phyloP scores from a whole-genome alignment of 2,888 invertebrate genomes.

The Teleiodes luculella region DNA sequence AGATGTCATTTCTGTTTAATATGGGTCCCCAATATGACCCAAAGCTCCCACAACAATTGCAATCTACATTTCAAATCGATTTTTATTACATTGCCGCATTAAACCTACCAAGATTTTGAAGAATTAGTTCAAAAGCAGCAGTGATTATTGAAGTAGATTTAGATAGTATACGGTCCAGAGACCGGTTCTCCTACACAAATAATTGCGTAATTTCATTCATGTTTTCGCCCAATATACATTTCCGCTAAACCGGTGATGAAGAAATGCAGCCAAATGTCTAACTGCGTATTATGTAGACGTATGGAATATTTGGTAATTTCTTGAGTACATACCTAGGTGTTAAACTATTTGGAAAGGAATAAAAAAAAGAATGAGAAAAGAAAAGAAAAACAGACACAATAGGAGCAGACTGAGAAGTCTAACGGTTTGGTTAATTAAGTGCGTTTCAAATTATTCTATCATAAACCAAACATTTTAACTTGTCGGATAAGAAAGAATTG shows the following conservation, averaged over 20 bases:
- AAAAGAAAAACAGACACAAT: too few relatives aligned
- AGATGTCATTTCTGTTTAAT: background rate
- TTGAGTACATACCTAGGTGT: too few relatives aligned
- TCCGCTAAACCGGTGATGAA: conserved; percentile 2
- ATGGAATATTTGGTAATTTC: background rate
- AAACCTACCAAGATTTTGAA: background rate
- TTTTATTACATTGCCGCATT: background rate
- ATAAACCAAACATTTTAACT: too few relatives aligned
- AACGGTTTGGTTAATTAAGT: too few relatives aligned
- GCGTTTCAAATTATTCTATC: too few relatives aligned
- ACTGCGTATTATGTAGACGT: background rate
- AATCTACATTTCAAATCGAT: background rate
- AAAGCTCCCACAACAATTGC: conserved; percentile 13
- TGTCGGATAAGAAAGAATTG: too few relatives aligned
- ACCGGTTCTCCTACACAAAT: conserved; percentile 21
- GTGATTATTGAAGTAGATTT: background rate
- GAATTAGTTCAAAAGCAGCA: background rate
- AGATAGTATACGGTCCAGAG: background rate
- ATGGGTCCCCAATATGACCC: background rate
- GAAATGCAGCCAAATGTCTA: background rate
- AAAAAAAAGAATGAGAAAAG: too few relatives aligned
- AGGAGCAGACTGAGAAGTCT: too few relatives aligned
- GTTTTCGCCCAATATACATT: conserved; percentile 9
- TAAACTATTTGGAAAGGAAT: too few relatives aligned
- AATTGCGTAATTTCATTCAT: conserved; percentile 22